Evolutionary conservation across 2,888 invertebrate genomes (phyloP), one percentile per base, ranked within the genome.

Genomic region (Papilio gigon): DNA sequence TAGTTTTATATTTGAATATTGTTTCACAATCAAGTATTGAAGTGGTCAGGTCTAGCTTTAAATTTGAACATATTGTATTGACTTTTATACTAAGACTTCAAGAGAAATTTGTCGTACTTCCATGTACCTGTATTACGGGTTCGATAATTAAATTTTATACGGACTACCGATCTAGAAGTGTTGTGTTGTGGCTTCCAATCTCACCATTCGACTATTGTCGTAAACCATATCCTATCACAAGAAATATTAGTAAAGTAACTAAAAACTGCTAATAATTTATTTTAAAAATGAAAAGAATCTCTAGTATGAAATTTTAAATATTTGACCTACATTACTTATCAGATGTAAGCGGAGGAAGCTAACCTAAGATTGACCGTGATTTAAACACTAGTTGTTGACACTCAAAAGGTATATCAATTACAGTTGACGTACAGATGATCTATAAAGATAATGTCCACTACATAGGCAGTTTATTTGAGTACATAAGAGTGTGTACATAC

Each of bases 381-480:
- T 17, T 12, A 25, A 50, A 56, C 30, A 30, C 6, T 53, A n/a
- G 53, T 30, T 53, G 30, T 53, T 30, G 30, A 56, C 30, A 56
- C 22, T 9, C 17, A 56, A 56, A 56, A 56, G 9, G n/a, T 47
- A 20, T 63, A 63, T 50, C 40, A 64, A 64, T 64, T 64, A 40
- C 30, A 65, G 27, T 33, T 67, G 25, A 62, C 33, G 42, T 12
- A 53, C 9, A 37, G 12, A 33, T 37, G 25, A 69, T 70, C 65
- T 12, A 65, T 61, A 58, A 65, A 58, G 61, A 70, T 70, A 65
- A 70, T 58, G 62, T 50, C 61, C 17, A 22, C 27, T 33, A n/a
- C n/a, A 62, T 70, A 69, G 68, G 69, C 65, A 65, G 60, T 69
- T 69, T 22, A 61, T 47, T 20, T 65, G 33, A 44, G 20, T 62